Evolutionary conservation across 2,113 vertebrate genomes (phyloP).

Genomic region (Gavia stellata): DNA sequence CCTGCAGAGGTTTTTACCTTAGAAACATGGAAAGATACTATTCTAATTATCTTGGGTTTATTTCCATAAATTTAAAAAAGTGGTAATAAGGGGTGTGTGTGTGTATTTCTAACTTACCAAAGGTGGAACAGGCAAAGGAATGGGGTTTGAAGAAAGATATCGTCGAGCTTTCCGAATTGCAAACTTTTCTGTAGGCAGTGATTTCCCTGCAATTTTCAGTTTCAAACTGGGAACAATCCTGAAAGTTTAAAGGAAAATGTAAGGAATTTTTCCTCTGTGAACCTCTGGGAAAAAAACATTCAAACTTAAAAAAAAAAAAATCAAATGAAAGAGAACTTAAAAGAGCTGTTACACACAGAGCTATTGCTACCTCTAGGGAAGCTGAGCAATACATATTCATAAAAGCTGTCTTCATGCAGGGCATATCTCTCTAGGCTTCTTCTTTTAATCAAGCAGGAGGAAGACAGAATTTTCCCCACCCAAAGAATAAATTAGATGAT

Average conservation of each 20-base stretch:
- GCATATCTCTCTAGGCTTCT: not conserved
- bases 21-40: constrained; percentile 30
- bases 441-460: constrained; percentile 34
- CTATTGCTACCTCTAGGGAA: not conserved
- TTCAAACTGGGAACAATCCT: constrained; percentile 91
- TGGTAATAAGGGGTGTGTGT: not conserved
- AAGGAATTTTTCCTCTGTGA: not conserved
- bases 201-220: constrained; percentile 99
- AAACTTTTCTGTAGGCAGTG: constrained; percentile 97
- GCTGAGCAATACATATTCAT: not conserved
- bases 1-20: constrained; percentile 57
- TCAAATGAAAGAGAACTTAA: not conserved
- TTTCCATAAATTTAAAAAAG: not conserved
- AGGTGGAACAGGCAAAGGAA: constrained; percentile 85
- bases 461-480: not conserved
- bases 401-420: constrained; percentile 26
- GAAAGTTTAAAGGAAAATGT: not conserved
- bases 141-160: constrained; percentile 82
- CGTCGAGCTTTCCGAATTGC: constrained; percentile 93
- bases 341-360: not conserved
- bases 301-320: not conserved
- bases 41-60: not conserved
- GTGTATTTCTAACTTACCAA: constrained; percentile 81
- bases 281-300: not conserved
- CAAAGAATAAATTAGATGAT: not conserved